Base-by-base conservation (phyloP, 2,797 vertebrate species). In the Brachyrhaphis roseni region DNA sequence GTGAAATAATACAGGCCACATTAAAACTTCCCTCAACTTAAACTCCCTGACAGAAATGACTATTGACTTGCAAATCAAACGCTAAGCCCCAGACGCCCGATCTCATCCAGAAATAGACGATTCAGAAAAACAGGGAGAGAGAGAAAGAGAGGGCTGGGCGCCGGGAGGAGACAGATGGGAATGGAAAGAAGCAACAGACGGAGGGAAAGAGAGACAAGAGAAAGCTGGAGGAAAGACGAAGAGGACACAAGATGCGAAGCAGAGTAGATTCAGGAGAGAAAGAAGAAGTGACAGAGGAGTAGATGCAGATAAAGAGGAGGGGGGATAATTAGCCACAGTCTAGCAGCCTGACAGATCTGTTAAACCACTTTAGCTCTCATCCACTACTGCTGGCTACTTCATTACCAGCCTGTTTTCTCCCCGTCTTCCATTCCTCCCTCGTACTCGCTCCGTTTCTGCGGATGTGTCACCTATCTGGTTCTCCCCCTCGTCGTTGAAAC, bases 291-390 rank as follows among this genome's bases (percentile, higher is more conserved):
- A 87, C 83, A 86, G 87, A 91, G 78, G 82, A 82, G 90, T 82
- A 75, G 86, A 90, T 91, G 85, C 88, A 92, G 91, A 90, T 84
- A 89, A 90, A 92, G 86, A 88, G 87, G 92, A 85, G 82, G 88
- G 86, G 89, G 84, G 91, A 90, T 95, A 95, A 96, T 96, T 95
- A 96, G 93, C 90, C 91, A 91, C 88, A 93, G 94, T 94, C 93
- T 92, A 93, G 92, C 93, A 94, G 92, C 73, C 91, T 93, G 93
- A 94, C 94, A 92, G 92, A 93, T 94, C 89, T 88, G 91, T 91
- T 90, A 89, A 92, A 93, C 86, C 92, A 92, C 93, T 94, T 92
- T 90, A 91, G 86, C 86, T 90, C 89, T 94, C 90, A 88, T 92
- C 87, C 86, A 90, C 90, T 88, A 85, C 85, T 86, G 87, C 34